A percentile compares a stretch with the other conserved stretches of the same genome.
These are phyloP conservation scores for Cotesia chilonis DNA, from an alignment of 1,140 invertebrate species.

Conservation along the genomic window DNA sequence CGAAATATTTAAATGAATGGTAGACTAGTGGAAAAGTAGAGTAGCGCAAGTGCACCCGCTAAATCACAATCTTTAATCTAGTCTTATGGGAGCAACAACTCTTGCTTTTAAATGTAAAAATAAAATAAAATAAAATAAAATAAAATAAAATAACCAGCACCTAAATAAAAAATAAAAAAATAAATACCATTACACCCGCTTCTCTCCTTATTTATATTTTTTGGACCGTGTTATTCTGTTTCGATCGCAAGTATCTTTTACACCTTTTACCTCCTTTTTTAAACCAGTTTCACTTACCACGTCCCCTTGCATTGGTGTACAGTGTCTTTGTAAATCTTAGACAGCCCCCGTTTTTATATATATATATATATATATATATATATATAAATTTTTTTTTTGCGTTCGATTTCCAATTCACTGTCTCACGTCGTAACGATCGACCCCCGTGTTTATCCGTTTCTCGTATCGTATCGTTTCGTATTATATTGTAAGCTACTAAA, in stretches of 20 bases:
- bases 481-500: not conserved
- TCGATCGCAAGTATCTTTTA: slow-evolving; percentile 21
- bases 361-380: not conserved
- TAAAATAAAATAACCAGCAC: too few species aligned
- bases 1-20: slow-evolving; percentile 44
- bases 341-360: slow-evolving; percentile 3
- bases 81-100: slow-evolving; percentile 62
- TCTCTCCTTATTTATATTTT: not conserved
- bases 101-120: slow-evolving; percentile 22
- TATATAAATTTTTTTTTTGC: too few species aligned
- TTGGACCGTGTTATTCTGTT: slow-evolving; percentile 20
- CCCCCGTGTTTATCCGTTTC: slow-evolving; percentile 31
- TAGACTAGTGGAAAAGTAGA: slow-evolving; percentile 47
- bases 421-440: slow-evolving; percentile 28
- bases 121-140: too few species aligned
- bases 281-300: slow-evolving; percentile 8
- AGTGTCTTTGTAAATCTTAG: slow-evolving; percentile 27
- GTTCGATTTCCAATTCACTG: not conserved
- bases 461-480: slow-evolving; percentile 21
- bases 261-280: not conserved
- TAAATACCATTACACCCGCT: too few species aligned
- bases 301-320: slow-evolving; percentile 8
- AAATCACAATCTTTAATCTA: slow-evolving; percentile 47
- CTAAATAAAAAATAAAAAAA: not conserved
- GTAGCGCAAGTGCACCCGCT: slow-evolving; percentile 54